Base-by-base conservation (phyloP, 2,797 vertebrate genomes). In the Huso huso region DNA sequence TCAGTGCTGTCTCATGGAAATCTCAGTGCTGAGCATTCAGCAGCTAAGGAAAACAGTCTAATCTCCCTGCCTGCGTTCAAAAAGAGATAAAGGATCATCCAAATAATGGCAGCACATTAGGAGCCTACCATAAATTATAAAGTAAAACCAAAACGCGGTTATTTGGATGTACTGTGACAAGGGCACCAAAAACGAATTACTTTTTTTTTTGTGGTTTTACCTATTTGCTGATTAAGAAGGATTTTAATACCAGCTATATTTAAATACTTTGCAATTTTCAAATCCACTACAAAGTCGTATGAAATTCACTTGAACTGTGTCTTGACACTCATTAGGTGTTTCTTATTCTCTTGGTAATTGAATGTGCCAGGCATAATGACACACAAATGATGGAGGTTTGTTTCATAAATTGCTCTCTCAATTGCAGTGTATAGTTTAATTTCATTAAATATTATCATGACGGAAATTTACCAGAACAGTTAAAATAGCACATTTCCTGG, bases 121-220 rank as follows among this genome's bases (percentile, higher is more conserved):
- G 15, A 18, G 15, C 15, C 15, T 18, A 18, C 15, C 15, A 18
- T 37, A 37, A 37, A 4, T 37, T 37, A 37, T 37, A 37, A 37
- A 37, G 4, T 37, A 37, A 37, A 37, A 37, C 23, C 23, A 23
- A 10, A 62, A 60, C 15, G 60, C 48, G 37, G 18, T 48, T 18
- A 37, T 49, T 18, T 8, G 15, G 18, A 61, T 60, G 23, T 51
- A 70, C 71, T 61, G 51, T 73, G 78, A 68, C 76, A 76, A 71
- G 52, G 57, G 71, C 75, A 70, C 60, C 61, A 66, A 62, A 37
- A 72, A 51, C 71, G 71, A 75, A 81, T 79, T 74, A 74, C 72
- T 71, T 48, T 50, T 72, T 75, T 63, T 59, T 9, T 3, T 9
- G 52, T 55, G n/a, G 52, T 10, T 55, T 55, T 75, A 74, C 73